Evolutionary conservation across 2,888 invertebrate genomes (phyloP), one percentile per base, ranked within the genome.

Genomic region (Plagiodera versicolora): DNA sequence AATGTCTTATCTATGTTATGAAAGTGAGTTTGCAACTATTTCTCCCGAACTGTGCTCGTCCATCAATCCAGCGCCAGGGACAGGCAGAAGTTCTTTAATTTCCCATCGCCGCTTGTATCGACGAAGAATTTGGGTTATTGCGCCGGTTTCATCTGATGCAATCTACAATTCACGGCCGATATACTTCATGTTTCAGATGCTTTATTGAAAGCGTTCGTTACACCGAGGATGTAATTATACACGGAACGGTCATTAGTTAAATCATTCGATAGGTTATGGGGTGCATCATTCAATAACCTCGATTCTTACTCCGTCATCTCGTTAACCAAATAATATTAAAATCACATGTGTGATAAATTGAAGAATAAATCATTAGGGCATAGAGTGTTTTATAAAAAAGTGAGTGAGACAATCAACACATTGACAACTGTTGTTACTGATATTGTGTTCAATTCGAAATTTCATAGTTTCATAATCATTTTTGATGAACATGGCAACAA

Each of bases 141-240:
- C 53, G 53, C 44, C 44, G 53, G 39, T 53, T 44, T 53, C 44
- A 53, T 44, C 44, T 53, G 53, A 53, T 53, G 53, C 45, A 53
- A 53, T 30, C 24, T 53, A 16, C 53, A 53, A 20, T 45, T 24
- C 24, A 24, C 24, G 6, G 53, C 16, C 53, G 17, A 44, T 53
- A 53, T 53, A 45, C 30, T 53, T 53, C 16, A 53, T 53, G 53
- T 53, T 53, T 24, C 14, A 53, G 39, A 39, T 39, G 39, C 44
- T 53, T 53, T 53, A 53, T 44, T 53, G 19, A 44, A 53, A 39
- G 39, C 39, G 39, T 14, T 53, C 53, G 53, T 45, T 53, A 44
- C 53, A 53, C 44, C 44, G 28, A 53, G 53, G 53, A 53, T 53
- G 53, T 44, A 53, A 53, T 53, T 53, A n/a, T 32, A 10, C 11